Conservation (phyloP, 2,797 vertebrate species). For the Rhinichthys osculus region DNA sequence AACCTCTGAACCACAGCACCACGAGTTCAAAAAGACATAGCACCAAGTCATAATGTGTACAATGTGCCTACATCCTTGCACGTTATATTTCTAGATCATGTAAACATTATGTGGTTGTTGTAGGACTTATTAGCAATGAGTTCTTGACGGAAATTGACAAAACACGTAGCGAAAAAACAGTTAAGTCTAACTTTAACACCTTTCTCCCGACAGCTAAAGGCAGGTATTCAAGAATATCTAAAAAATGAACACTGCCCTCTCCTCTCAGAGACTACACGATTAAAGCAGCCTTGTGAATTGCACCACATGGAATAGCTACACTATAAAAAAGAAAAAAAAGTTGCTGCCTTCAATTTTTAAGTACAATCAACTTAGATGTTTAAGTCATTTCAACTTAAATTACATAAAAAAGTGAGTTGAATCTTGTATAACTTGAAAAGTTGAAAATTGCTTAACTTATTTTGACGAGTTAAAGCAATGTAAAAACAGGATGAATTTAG, state of each 20-base stretch:
- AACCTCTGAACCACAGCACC: constrained; percentile 84
- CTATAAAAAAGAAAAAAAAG: no score
- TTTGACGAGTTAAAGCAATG: no score
- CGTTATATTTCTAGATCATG: constrained; percentile 75
- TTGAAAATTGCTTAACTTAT: no score
- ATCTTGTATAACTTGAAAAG: no score
- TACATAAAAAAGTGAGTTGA: no score
- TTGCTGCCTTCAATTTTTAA: no score
- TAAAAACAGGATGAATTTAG: no score
- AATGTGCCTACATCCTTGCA: constrained; percentile 81
- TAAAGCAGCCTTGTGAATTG: constrained; percentile 73
- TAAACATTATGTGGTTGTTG: constrained; percentile 75
- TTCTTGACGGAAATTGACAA: constrained; percentile 74
- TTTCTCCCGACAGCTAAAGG: constrained; percentile 70
- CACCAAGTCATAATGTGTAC: constrained; percentile 82
- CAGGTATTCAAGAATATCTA: constrained; percentile 65
- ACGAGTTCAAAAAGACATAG: constrained; percentile 82
- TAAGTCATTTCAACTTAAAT: no score
- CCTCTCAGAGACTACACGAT: constrained; percentile 16
- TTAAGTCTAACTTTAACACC: constrained; percentile 51
- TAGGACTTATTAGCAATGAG: constrained; percentile 71
- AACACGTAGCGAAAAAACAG: constrained; percentile 69
- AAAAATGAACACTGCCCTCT: constrained; percentile 27
- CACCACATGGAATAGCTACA: constrained; percentile 70
- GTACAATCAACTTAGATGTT: no score